Evolutionary conservation across 2,113 vertebrate species (phyloP).

Genomic region (Eubucco bourcierii): DNA sequence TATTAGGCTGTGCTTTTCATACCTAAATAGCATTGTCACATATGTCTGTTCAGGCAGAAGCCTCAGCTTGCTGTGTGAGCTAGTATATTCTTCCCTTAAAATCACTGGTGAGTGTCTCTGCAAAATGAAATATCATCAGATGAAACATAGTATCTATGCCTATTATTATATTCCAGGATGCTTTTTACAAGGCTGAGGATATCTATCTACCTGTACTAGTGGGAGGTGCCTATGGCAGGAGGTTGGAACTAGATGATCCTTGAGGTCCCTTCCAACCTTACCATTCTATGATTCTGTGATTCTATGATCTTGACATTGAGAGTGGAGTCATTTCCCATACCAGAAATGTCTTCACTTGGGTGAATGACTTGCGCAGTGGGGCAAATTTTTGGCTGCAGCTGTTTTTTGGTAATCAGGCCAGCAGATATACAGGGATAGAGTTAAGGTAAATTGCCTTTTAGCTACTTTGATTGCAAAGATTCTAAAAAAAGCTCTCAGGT

Average conservation of each 20-base stretch:
- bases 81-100: not conserved
- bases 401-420: not conserved
- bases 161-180: not conserved
- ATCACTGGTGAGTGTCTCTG: not conserved
- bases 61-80: not conserved
- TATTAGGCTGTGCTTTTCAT: not conserved
- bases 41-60: not conserved
- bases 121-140: not conserved
- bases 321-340: not conserved
- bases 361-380: not conserved
- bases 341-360: not conserved
- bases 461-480: not conserved
- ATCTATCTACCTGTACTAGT: too few relatives aligned
- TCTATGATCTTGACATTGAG: not conserved
- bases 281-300: too few relatives aligned
- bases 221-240: too few relatives aligned
- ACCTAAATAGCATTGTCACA: not conserved
- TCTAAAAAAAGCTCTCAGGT: not conserved
- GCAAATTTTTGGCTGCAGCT: not conserved
- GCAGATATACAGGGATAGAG: not conserved
- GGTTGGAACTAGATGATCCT: too few relatives aligned
- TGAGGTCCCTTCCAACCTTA: too few relatives aligned
- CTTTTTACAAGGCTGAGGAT: not conserved
- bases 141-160: not conserved
- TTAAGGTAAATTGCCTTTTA: not conserved